A percentile compares a stretch with the other conserved stretches of the same genome.
These are phyloP conservation scores for Trichacis sp. DNA, from an alignment of 2,888 invertebrate species.

Conservation along the genomic window DNA sequence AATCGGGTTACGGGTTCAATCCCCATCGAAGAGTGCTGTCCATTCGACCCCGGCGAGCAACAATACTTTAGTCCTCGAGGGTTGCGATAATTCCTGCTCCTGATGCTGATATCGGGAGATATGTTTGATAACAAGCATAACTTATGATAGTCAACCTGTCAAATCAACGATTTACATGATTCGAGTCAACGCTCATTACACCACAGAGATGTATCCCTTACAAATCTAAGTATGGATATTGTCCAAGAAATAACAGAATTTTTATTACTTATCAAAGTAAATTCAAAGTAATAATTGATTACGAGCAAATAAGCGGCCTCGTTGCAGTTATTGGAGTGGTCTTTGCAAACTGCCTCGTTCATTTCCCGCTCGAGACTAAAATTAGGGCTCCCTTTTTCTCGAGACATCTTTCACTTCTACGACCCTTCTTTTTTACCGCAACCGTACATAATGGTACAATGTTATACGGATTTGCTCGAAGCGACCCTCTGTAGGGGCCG, in stretches of 20 bases:
- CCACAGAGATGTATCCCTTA: background rate
- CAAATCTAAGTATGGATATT: background rate
- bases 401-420: background rate
- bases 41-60: constrained; percentile 39
- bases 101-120: constrained; percentile 1
- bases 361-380: constrained; percentile 59
- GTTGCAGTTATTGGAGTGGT: background rate
- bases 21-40: constrained; percentile 51
- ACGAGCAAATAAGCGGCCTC: too few species aligned
- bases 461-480: constrained; percentile 14
- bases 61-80: constrained; percentile 24
- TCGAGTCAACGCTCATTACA: too few species aligned
- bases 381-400: constrained; percentile 52
- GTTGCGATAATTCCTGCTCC: too few species aligned
- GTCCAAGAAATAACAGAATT: too few species aligned
- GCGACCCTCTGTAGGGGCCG: constrained; percentile 27
- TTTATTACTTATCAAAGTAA: too few species aligned
- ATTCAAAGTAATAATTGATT: too few species aligned
- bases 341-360: constrained; percentile 41
- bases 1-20: constrained; percentile 47
- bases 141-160: constrained; percentile 29
- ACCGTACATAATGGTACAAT: constrained; percentile 5
- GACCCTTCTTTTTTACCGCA: background rate
- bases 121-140: constrained; percentile 9
- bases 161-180: too few species aligned